Evolutionary conservation across 2,888 invertebrate species (phyloP).

Genomic region (Diabrotica balteata): DNA sequence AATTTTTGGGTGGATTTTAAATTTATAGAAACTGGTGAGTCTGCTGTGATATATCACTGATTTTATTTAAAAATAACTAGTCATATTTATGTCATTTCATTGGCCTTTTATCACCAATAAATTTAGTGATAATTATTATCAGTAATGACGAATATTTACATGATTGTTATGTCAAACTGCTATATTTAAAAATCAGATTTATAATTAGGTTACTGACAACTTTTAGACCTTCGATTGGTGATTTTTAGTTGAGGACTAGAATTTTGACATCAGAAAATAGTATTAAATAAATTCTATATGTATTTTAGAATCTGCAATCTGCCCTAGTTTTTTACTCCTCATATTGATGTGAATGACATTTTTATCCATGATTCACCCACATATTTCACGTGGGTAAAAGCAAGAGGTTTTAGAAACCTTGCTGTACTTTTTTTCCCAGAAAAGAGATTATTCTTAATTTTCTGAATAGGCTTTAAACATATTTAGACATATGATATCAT

Average conservation of each 20-base stretch:
- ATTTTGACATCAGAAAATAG: slow-evolving; percentile 2
- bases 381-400: slow-evolving; percentile 12
- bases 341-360: slow-evolving; percentile 8
- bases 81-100: background rate
- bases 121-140: slow-evolving; percentile 23
- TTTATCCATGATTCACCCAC: slow-evolving; percentile 5
- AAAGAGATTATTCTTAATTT: slow-evolving; percentile 1
- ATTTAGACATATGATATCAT: slow-evolving; percentile 7
- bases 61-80: slow-evolving; percentile 3
- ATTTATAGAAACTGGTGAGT: slow-evolving; percentile 37
- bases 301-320: background rate
- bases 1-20: slow-evolving; percentile 43
- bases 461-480: background rate
- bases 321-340: slow-evolving; percentile 5
- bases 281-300: background rate
- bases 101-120: background rate
- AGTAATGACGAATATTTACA: slow-evolving; percentile 36
- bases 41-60: slow-evolving; percentile 12
- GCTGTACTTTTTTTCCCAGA: background rate
- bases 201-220: slow-evolving; percentile 58
- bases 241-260: background rate
- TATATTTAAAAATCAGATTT: slow-evolving; percentile 45
- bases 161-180: slow-evolving; percentile 43
- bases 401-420: slow-evolving; percentile 1
- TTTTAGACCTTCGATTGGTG: slow-evolving; percentile 38